A percentile compares a stretch with the other conserved stretches of the same genome.
phyloP scores from a whole-genome alignment of 2,888 invertebrate species.

The Heteromurus nitidus region DNA sequence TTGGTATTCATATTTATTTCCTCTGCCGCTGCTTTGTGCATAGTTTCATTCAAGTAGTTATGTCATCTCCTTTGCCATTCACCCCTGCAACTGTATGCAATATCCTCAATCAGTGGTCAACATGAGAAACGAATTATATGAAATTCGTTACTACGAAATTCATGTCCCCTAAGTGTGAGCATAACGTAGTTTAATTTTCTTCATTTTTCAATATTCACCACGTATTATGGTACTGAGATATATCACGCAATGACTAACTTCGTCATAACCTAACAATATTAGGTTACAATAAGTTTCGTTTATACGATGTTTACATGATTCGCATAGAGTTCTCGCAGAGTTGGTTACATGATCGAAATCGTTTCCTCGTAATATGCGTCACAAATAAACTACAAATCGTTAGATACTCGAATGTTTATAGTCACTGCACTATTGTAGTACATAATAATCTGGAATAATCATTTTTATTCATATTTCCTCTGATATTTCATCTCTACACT shows the following conservation, averaged over 20 bases:
- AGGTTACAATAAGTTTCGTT: not conserved
- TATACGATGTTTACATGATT: not conserved
- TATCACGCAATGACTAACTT: conserved; percentile 20
- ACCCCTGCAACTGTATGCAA: too few relatives aligned
- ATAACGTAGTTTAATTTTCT: conserved; percentile 7
- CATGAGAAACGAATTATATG: too few relatives aligned
- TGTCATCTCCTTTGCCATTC: not conserved
- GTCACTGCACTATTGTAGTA: not conserved
- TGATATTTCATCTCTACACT: too few relatives aligned
- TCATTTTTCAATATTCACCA: conserved; percentile 6
- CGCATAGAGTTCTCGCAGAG: not conserved
- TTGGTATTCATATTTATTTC: conserved; percentile 17
- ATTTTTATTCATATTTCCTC: too few relatives aligned
- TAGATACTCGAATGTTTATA: too few relatives aligned
- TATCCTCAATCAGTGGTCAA: too few relatives aligned
- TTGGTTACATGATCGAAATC: too few relatives aligned
- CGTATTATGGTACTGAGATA: conserved; percentile 22
- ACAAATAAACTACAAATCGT: too few relatives aligned
- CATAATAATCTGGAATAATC: not conserved
- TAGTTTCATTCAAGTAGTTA: not conserved
- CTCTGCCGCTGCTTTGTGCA: too few relatives aligned
- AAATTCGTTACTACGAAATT: too few relatives aligned
- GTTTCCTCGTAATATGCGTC: too few relatives aligned
- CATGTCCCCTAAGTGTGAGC: too few relatives aligned
- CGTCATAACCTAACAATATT: not conserved